Evolutionary conservation across 2,797 vertebrate species (phyloP).

Genomic region (Syndactyla subalaris): DNA sequence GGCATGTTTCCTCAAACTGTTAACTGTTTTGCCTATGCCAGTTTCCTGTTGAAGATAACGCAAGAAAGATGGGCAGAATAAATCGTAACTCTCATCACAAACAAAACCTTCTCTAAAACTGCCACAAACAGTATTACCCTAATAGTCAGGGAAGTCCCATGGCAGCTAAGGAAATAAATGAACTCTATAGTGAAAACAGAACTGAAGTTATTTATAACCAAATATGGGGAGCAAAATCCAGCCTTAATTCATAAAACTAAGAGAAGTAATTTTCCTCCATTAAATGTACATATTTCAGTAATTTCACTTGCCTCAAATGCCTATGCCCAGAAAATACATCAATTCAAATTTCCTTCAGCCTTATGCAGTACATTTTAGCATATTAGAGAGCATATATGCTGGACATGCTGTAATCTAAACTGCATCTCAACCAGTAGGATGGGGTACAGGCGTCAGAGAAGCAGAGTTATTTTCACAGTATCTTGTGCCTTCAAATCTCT

Average conservation of each 20-base stretch:
- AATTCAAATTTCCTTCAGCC: neutral
- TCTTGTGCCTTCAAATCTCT: neutral
- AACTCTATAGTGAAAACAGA: neutral
- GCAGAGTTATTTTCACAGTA: neutral
- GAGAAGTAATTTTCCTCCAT: neutral
- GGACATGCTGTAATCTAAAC: neutral
- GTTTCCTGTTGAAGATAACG: constrained; percentile 78
- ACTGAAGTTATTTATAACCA: neutral
- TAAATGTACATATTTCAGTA: neutral
- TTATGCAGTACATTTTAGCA: neutral
- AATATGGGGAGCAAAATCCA: neutral
- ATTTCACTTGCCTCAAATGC: neutral
- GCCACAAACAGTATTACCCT: neutral
- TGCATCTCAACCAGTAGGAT: neutral
- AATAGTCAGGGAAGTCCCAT: neutral
- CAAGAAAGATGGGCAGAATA: neutral
- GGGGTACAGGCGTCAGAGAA: neutral
- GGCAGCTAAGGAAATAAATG: neutral
- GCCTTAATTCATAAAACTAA: neutral
- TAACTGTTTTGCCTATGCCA: constrained; percentile 86
- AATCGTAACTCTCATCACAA: neutral
- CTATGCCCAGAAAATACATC: neutral
- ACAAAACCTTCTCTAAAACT: neutral
- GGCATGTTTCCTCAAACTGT: constrained; percentile 82
- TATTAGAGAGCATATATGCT: neutral